Evolutionary conservation across 2,888 invertebrate genomes (phyloP), one percentile per base, ranked within the genome.

Genomic region (Drosophila paramelanica): DNA sequence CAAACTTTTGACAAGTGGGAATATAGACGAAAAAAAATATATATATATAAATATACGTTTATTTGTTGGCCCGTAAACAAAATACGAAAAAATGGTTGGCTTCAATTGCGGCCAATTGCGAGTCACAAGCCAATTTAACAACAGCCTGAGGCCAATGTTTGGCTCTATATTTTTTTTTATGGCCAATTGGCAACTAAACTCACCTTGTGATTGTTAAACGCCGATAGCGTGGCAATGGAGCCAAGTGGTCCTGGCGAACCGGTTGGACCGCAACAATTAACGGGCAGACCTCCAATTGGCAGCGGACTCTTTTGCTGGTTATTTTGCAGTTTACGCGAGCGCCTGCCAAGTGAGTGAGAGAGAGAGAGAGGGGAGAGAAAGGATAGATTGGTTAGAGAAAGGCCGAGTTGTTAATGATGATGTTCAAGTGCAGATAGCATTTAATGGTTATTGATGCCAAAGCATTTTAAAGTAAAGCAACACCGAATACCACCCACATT

Each of bases 141-240:
- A 64, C 14, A 64, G 43, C 67, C 57, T 25, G 46, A 49, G 71
- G 78, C 59, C 57, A 65, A 46, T 55, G 41, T 72, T 56, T 31
- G 31, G 20, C 8, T 31, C 6, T 25, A 20, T 11, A 10, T 43
- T 31, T 56, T 17, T 17, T 72, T 73, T 77, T 65, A 68, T 65
- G 36, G 77, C 65, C 85, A 81, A 78, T 69, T 70, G 77, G 80
- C 80, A 79, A 64, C 55, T 49, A 43, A 66, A 80, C 91, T 91
- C 93, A 96, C 96, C 93, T 97, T 96, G 93, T 95, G 96, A 91
- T 95, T 95, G 93, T 96, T 96, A 93, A 96, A 97, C 74, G 96
- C 97, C 91, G 95, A 96, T 82, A 97, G 94, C 8, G 97, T 96
- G 57, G 97, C 96, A 91, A 97, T 94, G 39, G 97, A 96, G 57